Percentiles rank a stretch among this genome's conserved stretches.
Conservation (phyloP, 2,113 vertebrate species). For the Tenrec ecaudatus region DNA sequence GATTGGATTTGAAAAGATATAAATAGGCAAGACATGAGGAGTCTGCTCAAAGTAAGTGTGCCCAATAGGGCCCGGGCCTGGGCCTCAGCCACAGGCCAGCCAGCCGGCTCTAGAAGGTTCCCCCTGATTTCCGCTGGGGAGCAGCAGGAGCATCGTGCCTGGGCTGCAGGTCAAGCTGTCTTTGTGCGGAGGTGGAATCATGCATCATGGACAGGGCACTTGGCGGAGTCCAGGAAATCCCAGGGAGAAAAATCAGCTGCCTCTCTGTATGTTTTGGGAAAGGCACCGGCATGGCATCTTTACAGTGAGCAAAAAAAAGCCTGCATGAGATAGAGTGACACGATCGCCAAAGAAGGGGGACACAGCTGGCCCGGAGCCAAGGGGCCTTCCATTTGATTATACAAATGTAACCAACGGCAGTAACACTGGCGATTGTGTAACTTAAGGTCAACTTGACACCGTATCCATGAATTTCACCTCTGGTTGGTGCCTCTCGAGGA, state of each 20-base stretch:
- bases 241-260: background rate
- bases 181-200: background rate
- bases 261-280: background rate
- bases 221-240: background rate
- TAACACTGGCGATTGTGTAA: background rate
- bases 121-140: background rate
- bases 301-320: background rate
- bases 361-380: too few relatives aligned
- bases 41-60: constrained; percentile 64
- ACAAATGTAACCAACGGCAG: too few relatives aligned
- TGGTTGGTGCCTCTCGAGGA: background rate
- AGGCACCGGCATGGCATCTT: too few relatives aligned
- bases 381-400: too few relatives aligned
- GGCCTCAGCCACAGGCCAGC: background rate
- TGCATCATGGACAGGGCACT: accelerated
- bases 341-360: background rate
- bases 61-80: background rate
- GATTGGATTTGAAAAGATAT: constrained; percentile 80
- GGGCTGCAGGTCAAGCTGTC: too few relatives aligned
- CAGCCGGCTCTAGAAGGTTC: background rate
- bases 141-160: too few relatives aligned
- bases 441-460: background rate
- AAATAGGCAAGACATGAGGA: constrained; percentile 61
- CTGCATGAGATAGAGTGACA: background rate
- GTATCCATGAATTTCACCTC: background rate